These are phyloP conservation scores for Capra hircus DNA, from an alignment of 2,113 vertebrate genomes.

Conservation along the genomic window DNA sequence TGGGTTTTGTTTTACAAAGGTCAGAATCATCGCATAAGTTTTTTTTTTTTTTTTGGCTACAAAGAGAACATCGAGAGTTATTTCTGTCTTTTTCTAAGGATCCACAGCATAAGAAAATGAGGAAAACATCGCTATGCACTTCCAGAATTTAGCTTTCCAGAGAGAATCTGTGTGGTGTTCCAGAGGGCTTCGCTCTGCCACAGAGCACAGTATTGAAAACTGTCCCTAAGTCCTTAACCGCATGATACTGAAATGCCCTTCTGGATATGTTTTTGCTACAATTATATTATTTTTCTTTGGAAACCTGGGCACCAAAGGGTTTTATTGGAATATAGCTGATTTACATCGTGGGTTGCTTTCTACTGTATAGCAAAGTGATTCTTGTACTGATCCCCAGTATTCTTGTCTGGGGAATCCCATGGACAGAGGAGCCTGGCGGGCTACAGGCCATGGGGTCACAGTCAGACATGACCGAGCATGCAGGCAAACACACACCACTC, in stretches of 20 bases:
- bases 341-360: background rate
- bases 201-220: slow-evolving; percentile 30
- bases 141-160: slow-evolving; percentile 35
- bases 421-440: background rate
- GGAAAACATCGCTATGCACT: background rate
- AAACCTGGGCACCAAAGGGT: background rate
- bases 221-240: slow-evolving; percentile 45
- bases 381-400: background rate
- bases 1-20: slow-evolving; percentile 49
- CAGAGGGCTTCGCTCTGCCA: slow-evolving; percentile 17
- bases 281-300: slow-evolving; percentile 54
- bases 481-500: background rate
- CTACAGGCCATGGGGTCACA: background rate
- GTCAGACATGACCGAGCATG: rapidly evolving
- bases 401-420: background rate
- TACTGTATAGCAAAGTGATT: background rate
- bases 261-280: slow-evolving; percentile 32
- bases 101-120: background rate
- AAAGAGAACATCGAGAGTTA: background rate
- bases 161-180: background rate
- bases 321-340: background rate
- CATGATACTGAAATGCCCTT: slow-evolving; percentile 41
- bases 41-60: background rate
- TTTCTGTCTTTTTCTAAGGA: background rate
- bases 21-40: slow-evolving; percentile 8